Evolutionary conservation across 2,888 invertebrate species (phyloP).

Genomic region (Agonopterix subpropinquella): DNA sequence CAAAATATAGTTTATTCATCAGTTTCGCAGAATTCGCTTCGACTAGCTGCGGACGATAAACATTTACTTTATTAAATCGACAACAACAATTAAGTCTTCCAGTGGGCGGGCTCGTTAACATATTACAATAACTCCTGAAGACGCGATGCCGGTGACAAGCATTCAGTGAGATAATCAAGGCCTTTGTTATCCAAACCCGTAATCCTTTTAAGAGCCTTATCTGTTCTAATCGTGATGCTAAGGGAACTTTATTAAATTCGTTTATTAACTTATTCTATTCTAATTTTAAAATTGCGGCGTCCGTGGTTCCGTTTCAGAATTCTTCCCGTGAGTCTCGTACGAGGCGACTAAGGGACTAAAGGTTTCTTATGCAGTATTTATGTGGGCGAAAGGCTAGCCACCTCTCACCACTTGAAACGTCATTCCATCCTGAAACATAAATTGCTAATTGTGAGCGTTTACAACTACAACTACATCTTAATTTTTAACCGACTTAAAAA

Average conservation of each 20-base stretch:
- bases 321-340: too few relatives aligned
- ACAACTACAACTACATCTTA: too few relatives aligned
- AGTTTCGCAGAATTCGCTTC: background rate
- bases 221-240: slow-evolving; percentile 42
- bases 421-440: too few relatives aligned
- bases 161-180: slow-evolving; percentile 57
- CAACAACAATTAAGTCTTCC: slow-evolving; percentile 39
- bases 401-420: too few relatives aligned
- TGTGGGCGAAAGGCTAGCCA: too few relatives aligned
- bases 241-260: slow-evolving; percentile 54
- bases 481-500: too few relatives aligned
- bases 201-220: slow-evolving; percentile 59
- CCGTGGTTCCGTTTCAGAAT: too few relatives aligned
- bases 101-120: slow-evolving; percentile 43
- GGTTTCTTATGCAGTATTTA: too few relatives aligned
- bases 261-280: slow-evolving; percentile 26
- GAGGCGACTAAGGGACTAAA: too few relatives aligned
- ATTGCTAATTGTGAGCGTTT: too few relatives aligned
- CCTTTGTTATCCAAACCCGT: slow-evolving; percentile 53
- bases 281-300: too few relatives aligned
- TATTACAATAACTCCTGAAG: slow-evolving; percentile 48
- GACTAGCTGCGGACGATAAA: slow-evolving; percentile 8
- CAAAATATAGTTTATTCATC: background rate
- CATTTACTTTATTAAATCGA: slow-evolving; percentile 37
- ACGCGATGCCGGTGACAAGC: slow-evolving; percentile 40